Percentiles rank a stretch among this genome's conserved stretches.
These are phyloP conservation scores for Alloplasta piceator DNA, from an alignment of 2,888 invertebrate species.

Conservation along the genomic window DNA sequence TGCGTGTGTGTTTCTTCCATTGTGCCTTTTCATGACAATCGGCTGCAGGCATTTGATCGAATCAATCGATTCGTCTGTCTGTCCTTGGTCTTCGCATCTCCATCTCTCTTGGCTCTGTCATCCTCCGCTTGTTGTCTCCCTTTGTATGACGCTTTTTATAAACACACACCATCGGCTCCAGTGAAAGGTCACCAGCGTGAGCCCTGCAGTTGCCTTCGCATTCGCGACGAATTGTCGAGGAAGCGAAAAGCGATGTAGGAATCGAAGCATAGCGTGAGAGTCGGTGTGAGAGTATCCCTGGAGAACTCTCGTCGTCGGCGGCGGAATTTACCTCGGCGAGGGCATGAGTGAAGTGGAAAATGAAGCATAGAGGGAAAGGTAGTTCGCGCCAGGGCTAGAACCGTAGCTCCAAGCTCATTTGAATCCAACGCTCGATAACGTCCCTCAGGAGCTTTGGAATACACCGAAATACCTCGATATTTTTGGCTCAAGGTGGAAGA, in stretches of 20 bases:
- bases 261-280: slow-evolving; percentile 40
- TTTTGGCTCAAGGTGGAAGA: slow-evolving; percentile 36
- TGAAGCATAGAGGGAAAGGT: slow-evolving; percentile 40
- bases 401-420: slow-evolving; percentile 77
- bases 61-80: slow-evolving; percentile 78
- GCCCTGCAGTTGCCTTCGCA: slow-evolving; percentile 32
- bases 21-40: slow-evolving; percentile 81
- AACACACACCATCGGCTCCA: slow-evolving; percentile 67
- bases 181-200: slow-evolving; percentile 64
- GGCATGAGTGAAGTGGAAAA: slow-evolving; percentile 38
- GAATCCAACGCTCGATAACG: slow-evolving; percentile 79
- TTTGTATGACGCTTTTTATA: slow-evolving; percentile 72
- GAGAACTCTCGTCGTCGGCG: slow-evolving; percentile 68
- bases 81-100: slow-evolving; percentile 28
- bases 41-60: slow-evolving; percentile 79
- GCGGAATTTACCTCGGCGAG: slow-evolving; percentile 36
- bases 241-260: slow-evolving; percentile 39
- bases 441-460: slow-evolving; percentile 72
- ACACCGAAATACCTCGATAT: slow-evolving; percentile 63
- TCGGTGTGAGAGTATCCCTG: slow-evolving; percentile 67
- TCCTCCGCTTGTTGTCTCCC: slow-evolving; percentile 12
- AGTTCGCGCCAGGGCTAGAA: slow-evolving; percentile 63
- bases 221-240: slow-evolving; percentile 50
- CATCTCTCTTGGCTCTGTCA: slow-evolving; percentile 9
- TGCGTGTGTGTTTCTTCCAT: slow-evolving; percentile 67